Evolutionary conservation across 2,797 vertebrate species (phyloP), one percentile per base, ranked within the genome.

Genomic region (Pseudomugil tenellus): DNA sequence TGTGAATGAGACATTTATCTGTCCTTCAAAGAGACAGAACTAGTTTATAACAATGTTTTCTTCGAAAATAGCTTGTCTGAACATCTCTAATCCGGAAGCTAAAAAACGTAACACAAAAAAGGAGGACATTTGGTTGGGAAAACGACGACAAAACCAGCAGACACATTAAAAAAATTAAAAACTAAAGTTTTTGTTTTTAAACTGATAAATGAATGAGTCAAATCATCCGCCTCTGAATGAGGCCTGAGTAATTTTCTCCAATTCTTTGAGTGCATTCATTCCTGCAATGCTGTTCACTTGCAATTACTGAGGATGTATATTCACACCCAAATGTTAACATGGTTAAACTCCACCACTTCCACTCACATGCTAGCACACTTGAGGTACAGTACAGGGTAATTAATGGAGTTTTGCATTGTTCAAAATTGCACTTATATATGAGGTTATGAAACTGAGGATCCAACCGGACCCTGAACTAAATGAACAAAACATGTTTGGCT

Each of bases 1-100:
- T n/a, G 19, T 85, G 73, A 90, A 87, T 77, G 63, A 72, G 58
- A 57, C 76, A 29, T 76, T 76, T 85, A 83, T 87, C 59, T 65
- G 4, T 63, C 9, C 32, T 74, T 75, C 64, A 9, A n/a, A 39
- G 63, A 71, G 74, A 74, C 59, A 77, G 56, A 73, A 46, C 49
- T 3, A 2, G 49, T 62, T 35, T 82, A 35, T 80, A 67, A 57
- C 21, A 28, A 51, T 21, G 39, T 49, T 57, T 32, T 71, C 16
- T 32, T 70, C 49, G 14, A 37, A 39, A 54, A 48, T 29, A 41
- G 61, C 35, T 48, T 5, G n/a, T 70, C 41, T 58, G 3, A 66
- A 58, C 25, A 55, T 31, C 46, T 57, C n/a, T 59, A 29, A 19
- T 57, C 37, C 63, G 1, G 2, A 13, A n/a, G 1, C 2, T 8